Percentiles rank a stretch among this genome's conserved stretches.
Conservation (phyloP, 2,888 invertebrate species). For the Sarcophaga rosellei region DNA sequence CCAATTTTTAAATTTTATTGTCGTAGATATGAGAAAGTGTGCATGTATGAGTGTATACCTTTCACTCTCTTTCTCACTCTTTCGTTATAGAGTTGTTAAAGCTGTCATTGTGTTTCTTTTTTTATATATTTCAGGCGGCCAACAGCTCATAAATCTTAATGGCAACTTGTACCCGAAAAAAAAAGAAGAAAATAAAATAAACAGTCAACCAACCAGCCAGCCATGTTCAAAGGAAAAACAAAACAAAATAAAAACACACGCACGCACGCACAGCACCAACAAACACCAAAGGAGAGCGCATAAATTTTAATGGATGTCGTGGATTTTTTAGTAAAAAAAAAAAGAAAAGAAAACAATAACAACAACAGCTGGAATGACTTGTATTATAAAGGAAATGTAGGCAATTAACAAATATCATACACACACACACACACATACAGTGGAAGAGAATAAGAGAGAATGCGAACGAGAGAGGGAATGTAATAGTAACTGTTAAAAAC, state of each 20-base stretch:
- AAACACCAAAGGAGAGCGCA: neutral
- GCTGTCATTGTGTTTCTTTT: constrained; percentile 17
- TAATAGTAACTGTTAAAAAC: neutral
- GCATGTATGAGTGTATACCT: neutral
- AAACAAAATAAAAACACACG: constrained; percentile 10
- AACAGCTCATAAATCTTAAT: constrained; percentile 46
- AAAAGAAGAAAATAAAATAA: constrained; percentile 9
- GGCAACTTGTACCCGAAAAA: constrained; percentile 15
- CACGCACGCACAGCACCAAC: neutral
- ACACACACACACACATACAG: neutral
- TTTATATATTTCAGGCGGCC: neutral
- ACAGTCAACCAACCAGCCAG: neutral
- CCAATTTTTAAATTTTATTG: neutral
- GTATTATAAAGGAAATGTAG: constrained; percentile 30
- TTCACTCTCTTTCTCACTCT: neutral
- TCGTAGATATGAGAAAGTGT: neutral
- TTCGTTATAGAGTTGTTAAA: neutral
- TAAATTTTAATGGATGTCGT: constrained; percentile 40
- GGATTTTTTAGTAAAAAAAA: constrained; percentile 6
- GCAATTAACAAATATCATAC: constrained; percentile 35
- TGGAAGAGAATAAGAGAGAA: neutral
- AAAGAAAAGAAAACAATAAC: neutral
- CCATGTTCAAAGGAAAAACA: constrained; percentile 1
- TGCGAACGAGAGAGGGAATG: neutral
- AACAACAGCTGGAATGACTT: neutral